Evolutionary conservation across 2,797 vertebrate genomes (phyloP).

Genomic region (Astyanax mexicanus): DNA sequence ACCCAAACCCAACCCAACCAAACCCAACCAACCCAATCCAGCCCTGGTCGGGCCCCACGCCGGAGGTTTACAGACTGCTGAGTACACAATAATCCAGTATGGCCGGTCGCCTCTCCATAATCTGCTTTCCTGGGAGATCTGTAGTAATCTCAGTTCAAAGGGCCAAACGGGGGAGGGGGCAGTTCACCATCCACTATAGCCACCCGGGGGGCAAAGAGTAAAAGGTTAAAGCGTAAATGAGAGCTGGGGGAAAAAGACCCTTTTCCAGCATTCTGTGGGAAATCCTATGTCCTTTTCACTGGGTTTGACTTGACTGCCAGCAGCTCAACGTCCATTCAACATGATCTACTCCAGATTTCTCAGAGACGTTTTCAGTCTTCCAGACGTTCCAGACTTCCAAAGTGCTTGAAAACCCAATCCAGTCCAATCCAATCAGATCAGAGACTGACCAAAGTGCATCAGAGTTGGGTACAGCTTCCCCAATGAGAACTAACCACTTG

Average conservation of each 20-base stretch:
- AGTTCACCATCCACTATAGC: not conserved
- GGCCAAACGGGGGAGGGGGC: conserved; percentile 7
- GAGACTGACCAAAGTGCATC: too few species aligned
- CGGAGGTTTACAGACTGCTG: not conserved
- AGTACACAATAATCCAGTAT: conserved; percentile 21
- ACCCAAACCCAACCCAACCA: too few species aligned
- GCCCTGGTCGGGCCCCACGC: not conserved
- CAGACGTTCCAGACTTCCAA: too few species aligned
- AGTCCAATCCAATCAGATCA: too few species aligned
- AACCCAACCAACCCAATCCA: too few species aligned
- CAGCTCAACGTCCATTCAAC: too few species aligned
- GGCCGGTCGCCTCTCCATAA: conserved; percentile 56
- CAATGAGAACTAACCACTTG: too few species aligned
- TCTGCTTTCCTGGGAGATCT: conserved; percentile 67
- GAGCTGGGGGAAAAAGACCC: not conserved
- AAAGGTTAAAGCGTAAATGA: not conserved
- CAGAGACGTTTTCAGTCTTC: too few species aligned
- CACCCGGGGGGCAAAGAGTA: not conserved
- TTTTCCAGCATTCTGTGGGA: not conserved
- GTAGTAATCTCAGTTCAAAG: conserved; percentile 52
- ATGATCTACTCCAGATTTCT: too few species aligned
- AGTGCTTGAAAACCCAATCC: too few species aligned
- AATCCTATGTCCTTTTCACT: not conserved
- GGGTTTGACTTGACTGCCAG: not conserved
- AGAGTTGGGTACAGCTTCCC: too few species aligned